A percentile compares a stretch with the other conserved stretches of the same genome.
Evolutionary conservation across 2,888 invertebrate genomes (phyloP).

Genomic region (Tipula lateralis): DNA sequence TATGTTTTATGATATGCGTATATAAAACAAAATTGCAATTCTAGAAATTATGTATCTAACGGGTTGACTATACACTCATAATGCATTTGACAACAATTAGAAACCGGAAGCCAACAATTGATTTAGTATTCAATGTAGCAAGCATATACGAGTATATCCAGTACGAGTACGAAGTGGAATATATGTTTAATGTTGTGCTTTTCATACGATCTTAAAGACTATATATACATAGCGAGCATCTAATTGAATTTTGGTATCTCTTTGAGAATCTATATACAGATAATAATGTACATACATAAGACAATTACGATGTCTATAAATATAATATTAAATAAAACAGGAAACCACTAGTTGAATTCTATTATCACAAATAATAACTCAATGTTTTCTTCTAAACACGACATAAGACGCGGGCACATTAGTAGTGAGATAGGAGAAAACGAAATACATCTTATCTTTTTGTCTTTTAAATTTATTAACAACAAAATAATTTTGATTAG

Average conservation of each 20-base stretch:
- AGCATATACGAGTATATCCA: background rate
- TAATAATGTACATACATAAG: background rate
- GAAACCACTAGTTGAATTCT: slow-evolving; percentile 11
- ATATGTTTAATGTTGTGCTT: background rate
- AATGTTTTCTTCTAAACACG: background rate
- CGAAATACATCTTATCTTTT: background rate
- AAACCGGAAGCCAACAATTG: slow-evolving; percentile 5
- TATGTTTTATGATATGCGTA: background rate
- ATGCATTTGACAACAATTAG: background rate
- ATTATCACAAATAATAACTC: background rate
- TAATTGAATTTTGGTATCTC: slow-evolving; percentile 6
- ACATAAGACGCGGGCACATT: background rate
- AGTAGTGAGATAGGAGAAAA: background rate
- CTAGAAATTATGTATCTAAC: background rate
- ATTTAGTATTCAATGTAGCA: slow-evolving; percentile 14
- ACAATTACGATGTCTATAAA: slow-evolving; percentile 11
- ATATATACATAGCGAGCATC: background rate
- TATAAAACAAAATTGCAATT: background rate
- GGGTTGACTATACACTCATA: background rate
- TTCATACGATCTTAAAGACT: background rate
- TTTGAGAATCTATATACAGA: background rate
- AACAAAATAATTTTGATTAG: slow-evolving; percentile 14
- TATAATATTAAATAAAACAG: background rate
- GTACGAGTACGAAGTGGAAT: background rate
- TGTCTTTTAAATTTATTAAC: background rate